Evolutionary conservation across 2,797 vertebrate genomes (phyloP).

Genomic region (Eurystomus glaucurus): DNA sequence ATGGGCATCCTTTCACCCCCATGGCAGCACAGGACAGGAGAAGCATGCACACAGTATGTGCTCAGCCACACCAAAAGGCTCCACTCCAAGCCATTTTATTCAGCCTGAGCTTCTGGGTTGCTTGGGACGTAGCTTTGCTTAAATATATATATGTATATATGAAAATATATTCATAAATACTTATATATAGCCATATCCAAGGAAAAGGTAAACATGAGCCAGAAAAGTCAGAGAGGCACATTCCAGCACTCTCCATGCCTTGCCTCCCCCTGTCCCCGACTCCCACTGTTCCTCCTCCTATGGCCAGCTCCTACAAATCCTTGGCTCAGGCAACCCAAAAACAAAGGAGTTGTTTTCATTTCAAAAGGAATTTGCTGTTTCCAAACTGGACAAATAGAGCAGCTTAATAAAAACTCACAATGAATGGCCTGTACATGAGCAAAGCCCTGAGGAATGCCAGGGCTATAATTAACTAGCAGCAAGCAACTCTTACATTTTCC

Average conservation of each 20-base stretch:
- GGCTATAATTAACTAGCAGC: conserved; percentile 83
- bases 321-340: conserved; percentile 67
- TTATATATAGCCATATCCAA: conserved; percentile 37
- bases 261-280: neutral
- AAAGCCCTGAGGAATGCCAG: conserved; percentile 81
- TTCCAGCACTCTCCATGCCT: neutral
- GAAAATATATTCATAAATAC: conserved; percentile 56
- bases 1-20: neutral
- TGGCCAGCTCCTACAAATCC: conserved; percentile 57
- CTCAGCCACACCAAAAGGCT: neutral
- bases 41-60: neutral
- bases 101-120: conserved; percentile 30
- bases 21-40: neutral
- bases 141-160: conserved; percentile 25
- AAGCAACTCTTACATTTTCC: conserved; percentile 81
- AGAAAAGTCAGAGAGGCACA: neutral
- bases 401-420: conserved; percentile 81
- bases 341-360: conserved; percentile 78
- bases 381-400: conserved; percentile 79
- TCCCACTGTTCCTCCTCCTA: conserved; percentile 54
- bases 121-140: neutral
- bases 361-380: conserved; percentile 79
- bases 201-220: neutral
- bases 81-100: conserved; percentile 7
- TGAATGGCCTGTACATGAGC: conserved; percentile 82